Evolutionary conservation across 2,888 invertebrate species (phyloP).

Genomic region (Arge pagana): DNA sequence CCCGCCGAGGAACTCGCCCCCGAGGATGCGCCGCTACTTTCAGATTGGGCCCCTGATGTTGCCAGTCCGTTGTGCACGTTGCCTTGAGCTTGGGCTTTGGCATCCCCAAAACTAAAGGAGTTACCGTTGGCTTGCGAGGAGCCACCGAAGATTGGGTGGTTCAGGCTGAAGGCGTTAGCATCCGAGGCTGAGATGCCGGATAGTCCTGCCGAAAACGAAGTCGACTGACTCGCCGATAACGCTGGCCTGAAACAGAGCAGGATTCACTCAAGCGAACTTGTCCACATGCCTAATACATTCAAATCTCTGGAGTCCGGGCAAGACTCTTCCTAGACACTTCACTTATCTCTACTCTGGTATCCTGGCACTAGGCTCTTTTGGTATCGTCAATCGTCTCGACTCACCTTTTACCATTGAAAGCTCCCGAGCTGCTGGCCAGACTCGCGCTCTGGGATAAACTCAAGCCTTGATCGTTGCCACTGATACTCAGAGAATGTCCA

Average conservation of each 20-base stretch:
- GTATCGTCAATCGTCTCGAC: neutral
- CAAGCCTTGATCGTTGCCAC: constrained; percentile 43
- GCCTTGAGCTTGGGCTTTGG: constrained; percentile 42
- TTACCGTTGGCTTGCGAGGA: constrained; percentile 39
- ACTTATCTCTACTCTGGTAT: neutral
- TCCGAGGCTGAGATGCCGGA: constrained; percentile 44
- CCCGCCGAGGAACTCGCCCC: constrained; percentile 36
- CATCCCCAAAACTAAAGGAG: constrained; percentile 41
- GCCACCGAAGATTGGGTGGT: constrained; percentile 40
- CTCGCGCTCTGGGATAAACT: constrained; percentile 48
- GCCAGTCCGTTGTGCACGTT: constrained; percentile 45
- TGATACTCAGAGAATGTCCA: constrained; percentile 48
- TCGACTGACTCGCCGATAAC: constrained; percentile 45
- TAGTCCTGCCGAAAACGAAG: constrained; percentile 43
- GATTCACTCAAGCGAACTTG: too few relatives aligned
- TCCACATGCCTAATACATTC: too few relatives aligned
- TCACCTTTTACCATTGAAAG: constrained; percentile 37
- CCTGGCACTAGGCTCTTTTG: too few relatives aligned
- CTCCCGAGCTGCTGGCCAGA: constrained; percentile 34
- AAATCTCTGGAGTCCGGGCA: neutral
- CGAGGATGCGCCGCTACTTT: constrained; percentile 37
- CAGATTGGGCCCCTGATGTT: constrained; percentile 42
- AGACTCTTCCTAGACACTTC: neutral
- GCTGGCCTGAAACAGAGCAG: constrained; percentile 34
- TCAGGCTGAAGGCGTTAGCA: constrained; percentile 40